Conservation (phyloP, 2,888 invertebrate genomes). For the Orchestes rusci region DNA sequence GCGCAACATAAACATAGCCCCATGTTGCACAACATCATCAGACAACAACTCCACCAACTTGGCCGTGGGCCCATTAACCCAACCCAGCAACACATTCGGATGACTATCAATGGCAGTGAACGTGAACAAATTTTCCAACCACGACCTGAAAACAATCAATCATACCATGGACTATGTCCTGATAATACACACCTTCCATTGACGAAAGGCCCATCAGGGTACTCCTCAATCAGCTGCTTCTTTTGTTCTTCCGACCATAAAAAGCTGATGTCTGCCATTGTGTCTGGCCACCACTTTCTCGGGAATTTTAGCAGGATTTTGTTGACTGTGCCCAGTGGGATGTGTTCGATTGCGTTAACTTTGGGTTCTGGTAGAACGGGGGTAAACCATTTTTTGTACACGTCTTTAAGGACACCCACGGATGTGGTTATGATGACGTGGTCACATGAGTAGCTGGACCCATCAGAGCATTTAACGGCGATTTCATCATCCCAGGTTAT, state of each 20-base stretch:
- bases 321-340: constrained; percentile 58
- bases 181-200: constrained; percentile 22
- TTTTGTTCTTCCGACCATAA: constrained; percentile 52
- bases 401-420: constrained; percentile 60
- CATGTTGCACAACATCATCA: constrained; percentile 48
- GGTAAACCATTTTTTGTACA: constrained; percentile 47
- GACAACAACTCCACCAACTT: constrained; percentile 54
- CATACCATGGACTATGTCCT: no score
- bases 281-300: constrained; percentile 55
- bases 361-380: constrained; percentile 53
- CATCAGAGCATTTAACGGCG: constrained; percentile 48
- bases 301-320: constrained; percentile 62
- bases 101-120: constrained; percentile 60
- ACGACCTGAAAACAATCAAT: constrained; percentile 39
- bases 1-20: constrained; percentile 48
- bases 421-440: constrained; percentile 63
- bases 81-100: constrained; percentile 56
- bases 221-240: constrained; percentile 32
- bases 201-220: constrained; percentile 33
- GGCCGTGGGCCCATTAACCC: constrained; percentile 61
- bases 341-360: constrained; percentile 49
- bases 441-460: constrained; percentile 48
- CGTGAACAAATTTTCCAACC: constrained; percentile 60
- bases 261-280: constrained; percentile 49
- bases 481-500: constrained; percentile 39